Percentiles rank a stretch among this genome's conserved stretches.
Conservation (phyloP, 2,888 invertebrate genomes). For the Pachycephus smyrnensis region DNA sequence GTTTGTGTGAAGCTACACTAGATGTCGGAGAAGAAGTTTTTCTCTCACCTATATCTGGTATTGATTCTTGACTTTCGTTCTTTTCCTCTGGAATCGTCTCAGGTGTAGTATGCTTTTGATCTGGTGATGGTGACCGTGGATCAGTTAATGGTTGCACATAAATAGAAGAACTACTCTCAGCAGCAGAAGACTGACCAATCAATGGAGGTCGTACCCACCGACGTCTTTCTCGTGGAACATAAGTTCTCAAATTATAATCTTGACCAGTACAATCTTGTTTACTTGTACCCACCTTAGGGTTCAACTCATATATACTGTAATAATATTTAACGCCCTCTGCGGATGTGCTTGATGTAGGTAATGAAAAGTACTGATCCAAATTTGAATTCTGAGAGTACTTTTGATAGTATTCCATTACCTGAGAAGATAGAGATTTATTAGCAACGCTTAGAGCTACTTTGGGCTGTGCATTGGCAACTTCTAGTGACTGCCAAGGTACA, state of each 20-base stretch:
- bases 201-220: constrained; percentile 64
- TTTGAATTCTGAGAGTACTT: constrained; percentile 77
- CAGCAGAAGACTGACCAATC: constrained; percentile 58
- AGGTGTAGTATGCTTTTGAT: constrained; percentile 35
- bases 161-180: constrained; percentile 41
- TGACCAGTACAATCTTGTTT: constrained; percentile 45
- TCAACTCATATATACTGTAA: constrained; percentile 47
- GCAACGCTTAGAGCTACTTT: constrained; percentile 27
- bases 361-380: constrained; percentile 76
- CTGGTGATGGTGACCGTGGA: constrained; percentile 43
- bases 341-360: constrained; percentile 41
- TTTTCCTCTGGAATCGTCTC: constrained; percentile 51
- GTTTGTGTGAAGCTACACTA: constrained; percentile 78
- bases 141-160: constrained; percentile 41
- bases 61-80: constrained; percentile 45
- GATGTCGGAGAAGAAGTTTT: constrained; percentile 76
- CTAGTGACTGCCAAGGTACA: constrained; percentile 29
- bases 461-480: constrained; percentile 13
- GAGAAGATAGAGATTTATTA: constrained; percentile 50
- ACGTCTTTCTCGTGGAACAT: constrained; percentile 56
- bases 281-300: constrained; percentile 32
- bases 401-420: constrained; percentile 75
- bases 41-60: constrained; percentile 41
- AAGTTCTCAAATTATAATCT: constrained; percentile 44
- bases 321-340: constrained; percentile 47